phyloP scores from a whole-genome alignment of 2,113 vertebrate genomes.

The Rana temporaria region DNA sequence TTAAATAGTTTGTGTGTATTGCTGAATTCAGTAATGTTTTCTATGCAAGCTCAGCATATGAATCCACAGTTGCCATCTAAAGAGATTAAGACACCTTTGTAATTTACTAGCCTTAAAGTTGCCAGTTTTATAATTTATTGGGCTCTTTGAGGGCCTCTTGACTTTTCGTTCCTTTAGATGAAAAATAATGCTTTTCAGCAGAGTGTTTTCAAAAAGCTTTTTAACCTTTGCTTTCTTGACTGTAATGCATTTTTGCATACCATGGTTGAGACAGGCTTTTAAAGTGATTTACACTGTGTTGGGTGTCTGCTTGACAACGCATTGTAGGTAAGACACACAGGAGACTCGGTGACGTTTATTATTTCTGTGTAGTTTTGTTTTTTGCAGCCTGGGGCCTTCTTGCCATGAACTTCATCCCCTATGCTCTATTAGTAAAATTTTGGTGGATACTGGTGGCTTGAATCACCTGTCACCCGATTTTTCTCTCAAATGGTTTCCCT shows the following conservation, averaged over 20 bases:
- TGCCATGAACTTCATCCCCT: too few species aligned
- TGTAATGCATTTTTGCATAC: constrained; percentile 57
- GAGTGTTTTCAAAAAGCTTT: constrained; percentile 56
- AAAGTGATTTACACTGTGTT: constrained; percentile 52
- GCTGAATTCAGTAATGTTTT: background rate
- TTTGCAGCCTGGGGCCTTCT: too few species aligned
- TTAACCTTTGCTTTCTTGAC: constrained; percentile 57
- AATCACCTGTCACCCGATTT: too few species aligned
- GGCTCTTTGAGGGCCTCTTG: constrained; percentile 49
- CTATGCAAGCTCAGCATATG: constrained; percentile 18
- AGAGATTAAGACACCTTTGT: constrained; percentile 53
- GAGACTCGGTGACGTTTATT: constrained; percentile 34
- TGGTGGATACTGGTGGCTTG: too few species aligned
- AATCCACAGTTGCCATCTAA: constrained; percentile 37
- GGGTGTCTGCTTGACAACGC: constrained; percentile 17
- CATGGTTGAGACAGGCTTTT: constrained; percentile 54
- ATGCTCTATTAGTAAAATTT: too few species aligned
- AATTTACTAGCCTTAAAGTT: constrained; percentile 48
- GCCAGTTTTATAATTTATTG: constrained; percentile 46
- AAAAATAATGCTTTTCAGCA: constrained; percentile 58
- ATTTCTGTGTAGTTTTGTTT: constrained; percentile 3
- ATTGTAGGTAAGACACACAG: constrained; percentile 37
- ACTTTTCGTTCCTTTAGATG: constrained; percentile 54
- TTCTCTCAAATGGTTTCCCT: too few species aligned
- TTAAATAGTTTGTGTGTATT: background rate